Conservation (phyloP, 2,797 vertebrate species). For the Poeciliopsis gracilis region DNA sequence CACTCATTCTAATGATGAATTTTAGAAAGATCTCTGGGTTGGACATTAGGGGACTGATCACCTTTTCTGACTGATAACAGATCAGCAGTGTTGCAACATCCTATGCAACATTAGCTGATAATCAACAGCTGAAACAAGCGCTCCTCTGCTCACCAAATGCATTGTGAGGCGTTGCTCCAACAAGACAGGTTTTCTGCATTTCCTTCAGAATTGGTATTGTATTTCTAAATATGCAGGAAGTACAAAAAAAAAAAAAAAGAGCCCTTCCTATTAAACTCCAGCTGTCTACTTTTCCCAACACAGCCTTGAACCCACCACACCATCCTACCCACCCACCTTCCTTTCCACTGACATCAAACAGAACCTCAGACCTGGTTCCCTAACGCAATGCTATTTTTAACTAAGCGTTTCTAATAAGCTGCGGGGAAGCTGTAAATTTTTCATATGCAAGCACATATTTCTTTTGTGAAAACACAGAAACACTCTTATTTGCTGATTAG, state of each 20-base stretch:
- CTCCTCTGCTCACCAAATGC: conserved; percentile 69
- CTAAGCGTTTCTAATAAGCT: conserved; percentile 87
- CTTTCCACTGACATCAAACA: conserved; percentile 85
- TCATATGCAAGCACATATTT: conserved; percentile 86
- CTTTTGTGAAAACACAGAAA: conserved; percentile 87
- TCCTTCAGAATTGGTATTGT: conserved; percentile 54
- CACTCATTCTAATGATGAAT: conserved; percentile 79
- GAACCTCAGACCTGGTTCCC: conserved; percentile 80
- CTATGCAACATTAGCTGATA: conserved; percentile 64
- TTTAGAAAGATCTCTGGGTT: conserved; percentile 67
- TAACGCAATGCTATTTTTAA: conserved; percentile 88
- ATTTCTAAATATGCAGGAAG: conserved; percentile 65
- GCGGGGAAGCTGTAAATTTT: conserved; percentile 85
- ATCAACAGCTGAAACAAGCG: conserved; percentile 68
- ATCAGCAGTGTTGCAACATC: conserved; percentile 60
- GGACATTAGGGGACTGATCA: conserved; percentile 65
- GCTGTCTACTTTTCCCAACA: conserved; percentile 74
- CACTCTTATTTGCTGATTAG: conserved; percentile 88
- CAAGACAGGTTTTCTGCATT: conserved; percentile 47
- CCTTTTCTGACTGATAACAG: conserved; percentile 76
- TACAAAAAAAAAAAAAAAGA: conserved; percentile 42
- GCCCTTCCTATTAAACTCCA: conserved; percentile 74
- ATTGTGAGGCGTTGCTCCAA: conserved; percentile 43
- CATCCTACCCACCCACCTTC: conserved; percentile 71
- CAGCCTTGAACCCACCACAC: conserved; percentile 68